Base-by-base conservation (phyloP, 2,888 invertebrate species). In the Melanotus villosus region DNA sequence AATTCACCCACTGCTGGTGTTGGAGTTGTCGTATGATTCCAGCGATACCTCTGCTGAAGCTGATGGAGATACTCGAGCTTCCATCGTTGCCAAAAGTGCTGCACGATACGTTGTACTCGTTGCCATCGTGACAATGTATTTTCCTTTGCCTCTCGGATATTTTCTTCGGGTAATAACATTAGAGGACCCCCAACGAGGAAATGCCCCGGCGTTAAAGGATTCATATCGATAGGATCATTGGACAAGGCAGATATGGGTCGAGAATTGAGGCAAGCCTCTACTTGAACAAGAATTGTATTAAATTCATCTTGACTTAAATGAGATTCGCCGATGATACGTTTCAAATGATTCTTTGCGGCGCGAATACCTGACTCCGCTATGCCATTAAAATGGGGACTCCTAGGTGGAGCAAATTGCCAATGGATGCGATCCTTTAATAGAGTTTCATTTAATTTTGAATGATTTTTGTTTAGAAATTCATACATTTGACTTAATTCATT, bases 361-460 rank as follows among this genome's bases (percentile, higher is more conserved):
- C 16, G 14, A 16, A 21, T 38, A 1, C 66, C 75, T 6, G 71
- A 58, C 38, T 77, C 70, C 73, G 75, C 75, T 7, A 77, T 38
- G 6, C 76, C 75, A 9, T 76, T 74, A 56, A 74, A 71, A 52
- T 75, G 69, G 6, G 77, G 76, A 9, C 70, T 56, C 1, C 66
- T 30, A 0, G 73, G 57, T 1, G 78, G 76, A 7, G 75, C 74
- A 57, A 78, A 76, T 43, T 75, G 50, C 79, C 77, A 77, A n/a
- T 68, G 41, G 14, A 78, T 71, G 9, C 47, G 23, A 19, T 70
- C 65, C 6, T 70, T 45, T 1, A 57, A 4, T 16, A 21, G n/a
- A 12, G 6, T 6, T 12, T 32, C 19, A 7, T n/a, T 54, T 54
- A 54, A 54, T 19, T n/a, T 19, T 32, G 4, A 10, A 32, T 32